Conservation (phyloP, 1,140 invertebrate species). For the Elymnias hypermnestra region DNA sequence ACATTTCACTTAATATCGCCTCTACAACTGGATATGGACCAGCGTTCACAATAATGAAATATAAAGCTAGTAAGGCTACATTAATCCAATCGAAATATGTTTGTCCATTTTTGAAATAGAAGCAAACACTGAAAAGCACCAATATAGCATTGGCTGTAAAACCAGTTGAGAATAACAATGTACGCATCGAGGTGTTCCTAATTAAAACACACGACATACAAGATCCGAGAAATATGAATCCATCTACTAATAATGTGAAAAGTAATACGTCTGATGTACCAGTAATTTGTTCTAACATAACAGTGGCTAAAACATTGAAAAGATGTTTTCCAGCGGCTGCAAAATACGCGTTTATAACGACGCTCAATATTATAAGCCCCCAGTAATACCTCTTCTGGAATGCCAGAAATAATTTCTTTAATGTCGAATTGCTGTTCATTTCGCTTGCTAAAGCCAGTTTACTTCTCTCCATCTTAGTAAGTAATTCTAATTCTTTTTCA, state of each 20-base stretch:
- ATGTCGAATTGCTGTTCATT: neutral
- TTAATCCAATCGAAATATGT: slow-evolving; percentile 15
- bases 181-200: slow-evolving; percentile 22
- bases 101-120: too few species aligned
- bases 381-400: slow-evolving; percentile 16
- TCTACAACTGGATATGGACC: too few species aligned
- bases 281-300: slow-evolving; percentile 21
- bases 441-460: neutral
- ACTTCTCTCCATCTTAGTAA: slow-evolving; percentile 1
- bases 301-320: too few species aligned
- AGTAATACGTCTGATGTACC: slow-evolving; percentile 11
- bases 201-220: too few species aligned
- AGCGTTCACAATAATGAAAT: too few species aligned
- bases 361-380: slow-evolving; percentile 10
- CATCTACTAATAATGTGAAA: slow-evolving; percentile 18
- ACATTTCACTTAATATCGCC: too few species aligned
- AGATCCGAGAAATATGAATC: too few species aligned
- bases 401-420: neutral
- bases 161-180: too few species aligned
- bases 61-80: slow-evolving; percentile 16
- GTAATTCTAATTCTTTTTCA: slow-evolving; percentile 5
- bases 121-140: too few species aligned
- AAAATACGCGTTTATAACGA: slow-evolving; percentile 16
- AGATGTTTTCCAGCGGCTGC: too few species aligned
- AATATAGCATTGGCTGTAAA: neutral